Evolutionary conservation across 2,888 invertebrate species (phyloP).

Genomic region (Sipha maydis): DNA sequence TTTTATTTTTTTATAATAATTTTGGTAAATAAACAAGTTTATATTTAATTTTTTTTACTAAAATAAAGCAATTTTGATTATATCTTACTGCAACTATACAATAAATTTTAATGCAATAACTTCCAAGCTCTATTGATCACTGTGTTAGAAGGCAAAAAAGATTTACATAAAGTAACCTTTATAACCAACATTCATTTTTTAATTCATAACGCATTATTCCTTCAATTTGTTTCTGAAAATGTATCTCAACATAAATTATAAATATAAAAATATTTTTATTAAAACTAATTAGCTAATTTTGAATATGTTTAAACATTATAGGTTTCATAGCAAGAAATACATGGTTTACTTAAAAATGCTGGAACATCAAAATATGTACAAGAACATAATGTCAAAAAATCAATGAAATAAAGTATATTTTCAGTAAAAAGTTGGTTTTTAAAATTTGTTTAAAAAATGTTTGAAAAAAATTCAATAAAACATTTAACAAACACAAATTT

Average conservation of each 20-base stretch:
- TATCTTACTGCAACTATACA: too few relatives aligned
- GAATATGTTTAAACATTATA: constrained; percentile 66
- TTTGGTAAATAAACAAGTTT: background rate
- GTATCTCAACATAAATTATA: background rate
- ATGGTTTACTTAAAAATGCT: constrained; percentile 84
- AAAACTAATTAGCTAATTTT: background rate
- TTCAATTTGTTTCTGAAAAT: background rate
- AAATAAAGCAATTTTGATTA: too few relatives aligned
- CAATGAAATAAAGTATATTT: constrained; percentile 14
- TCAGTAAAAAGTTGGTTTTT: constrained; percentile 9
- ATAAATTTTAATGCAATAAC: too few relatives aligned
- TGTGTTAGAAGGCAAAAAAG: too few relatives aligned
- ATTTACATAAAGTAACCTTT: too few relatives aligned
- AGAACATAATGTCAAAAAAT: constrained; percentile 73
- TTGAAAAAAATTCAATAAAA: constrained; percentile 18
- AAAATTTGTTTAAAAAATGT: constrained; percentile 19
- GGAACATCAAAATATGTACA: constrained; percentile 80
- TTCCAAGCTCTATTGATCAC: too few relatives aligned
- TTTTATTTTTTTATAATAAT: too few relatives aligned
- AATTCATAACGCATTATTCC: background rate
- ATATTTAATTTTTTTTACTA: background rate
- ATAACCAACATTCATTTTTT: background rate
- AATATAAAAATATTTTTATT: background rate
- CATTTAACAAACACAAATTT: background rate
- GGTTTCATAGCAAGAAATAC: constrained; percentile 87